Base-by-base conservation (phyloP, 2,888 invertebrate species). In the Pseudococcus viburni region DNA sequence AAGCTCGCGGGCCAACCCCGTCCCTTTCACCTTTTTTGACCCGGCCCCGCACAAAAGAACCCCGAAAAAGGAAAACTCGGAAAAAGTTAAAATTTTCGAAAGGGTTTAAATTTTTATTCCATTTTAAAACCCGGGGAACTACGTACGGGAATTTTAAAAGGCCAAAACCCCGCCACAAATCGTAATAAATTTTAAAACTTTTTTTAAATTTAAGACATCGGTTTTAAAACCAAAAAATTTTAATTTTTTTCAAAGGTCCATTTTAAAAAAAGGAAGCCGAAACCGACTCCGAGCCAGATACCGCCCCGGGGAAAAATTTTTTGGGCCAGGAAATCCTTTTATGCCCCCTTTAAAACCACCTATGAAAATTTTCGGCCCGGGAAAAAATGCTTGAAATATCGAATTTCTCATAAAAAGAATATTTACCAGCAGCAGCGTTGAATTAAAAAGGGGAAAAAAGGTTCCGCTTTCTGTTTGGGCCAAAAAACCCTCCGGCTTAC, bases 71-170 rank as follows among this genome's bases (percentile, higher is more conserved):
- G 68, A 33, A 73, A 73, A 73, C 68, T 73, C n/a, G 26, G 26
- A 42, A 80, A 80, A 80, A 80, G 42, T 80, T 80, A n/a, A n/a
- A 80, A 80, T 80, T 42, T n/a, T 42, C n/a, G n/a, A 39, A n/a
- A n/a, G n/a, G 80, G 80, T 80, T 80, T 42, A 80, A 80, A 42
- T 80, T 80, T 80, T 80, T 80, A 80, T 80, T 42, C 42, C 80
- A n/a, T n/a, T 42, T 80, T 80, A 80, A 80, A 42, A n/a, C n/a
- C 68, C 26, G 15, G 42, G 8, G 8, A 80, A 42, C 26, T 80
- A 73, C 9, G 8, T 26, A n/a, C 73, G 73, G n/a, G n/a, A n/a
- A n/a, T n/a, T n/a, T n/a, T n/a, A n/a, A n/a, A n/a, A n/a, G n/a
- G n/a, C n/a, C n/a, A 33, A 33, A 80, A 80, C 80, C 26, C 1